Evolutionary conservation across 2,888 invertebrate species (phyloP).

Genomic region (Phlogophora meticulosa): DNA sequence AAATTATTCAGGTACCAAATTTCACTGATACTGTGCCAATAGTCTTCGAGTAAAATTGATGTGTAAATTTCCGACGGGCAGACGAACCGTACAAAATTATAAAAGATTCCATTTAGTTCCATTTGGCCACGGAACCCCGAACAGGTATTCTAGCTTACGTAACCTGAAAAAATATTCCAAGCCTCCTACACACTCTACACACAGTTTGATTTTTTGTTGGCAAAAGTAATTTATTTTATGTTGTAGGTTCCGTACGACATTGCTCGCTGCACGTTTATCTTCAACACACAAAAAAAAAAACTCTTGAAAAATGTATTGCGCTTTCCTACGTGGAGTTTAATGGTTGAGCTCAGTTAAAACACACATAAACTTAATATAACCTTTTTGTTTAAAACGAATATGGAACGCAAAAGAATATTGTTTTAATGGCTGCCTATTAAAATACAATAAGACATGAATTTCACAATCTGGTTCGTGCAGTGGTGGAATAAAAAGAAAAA

Average conservation of each 20-base stretch:
- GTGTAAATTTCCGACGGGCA: too few relatives aligned
- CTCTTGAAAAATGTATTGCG: constrained; percentile 65
- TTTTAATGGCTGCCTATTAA: constrained; percentile 34
- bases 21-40: too few relatives aligned
- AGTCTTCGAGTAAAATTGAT: too few relatives aligned
- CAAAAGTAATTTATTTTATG: constrained; percentile 58
- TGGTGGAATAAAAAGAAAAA: constrained; percentile 18
- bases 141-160: neutral
- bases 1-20: too few relatives aligned
- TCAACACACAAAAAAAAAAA: constrained; percentile 64
- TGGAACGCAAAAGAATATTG: constrained; percentile 23
- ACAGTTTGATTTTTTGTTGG: constrained; percentile 51
- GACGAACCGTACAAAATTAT: too few relatives aligned
- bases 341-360: constrained; percentile 47
- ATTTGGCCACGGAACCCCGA: too few relatives aligned
- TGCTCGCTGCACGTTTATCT: constrained; percentile 64
- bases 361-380: constrained; percentile 19
- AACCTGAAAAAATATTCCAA: constrained; percentile 22
- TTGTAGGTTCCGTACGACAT: constrained; percentile 58
- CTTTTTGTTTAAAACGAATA: constrained; percentile 24
- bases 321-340: constrained; percentile 62
- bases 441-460: constrained; percentile 46
- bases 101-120: too few relatives aligned
- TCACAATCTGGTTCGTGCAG: constrained; percentile 22
- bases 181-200: constrained; percentile 19